Conservation (phyloP, 2,113 vertebrate species). For the Puntigrus tetrazona region DNA sequence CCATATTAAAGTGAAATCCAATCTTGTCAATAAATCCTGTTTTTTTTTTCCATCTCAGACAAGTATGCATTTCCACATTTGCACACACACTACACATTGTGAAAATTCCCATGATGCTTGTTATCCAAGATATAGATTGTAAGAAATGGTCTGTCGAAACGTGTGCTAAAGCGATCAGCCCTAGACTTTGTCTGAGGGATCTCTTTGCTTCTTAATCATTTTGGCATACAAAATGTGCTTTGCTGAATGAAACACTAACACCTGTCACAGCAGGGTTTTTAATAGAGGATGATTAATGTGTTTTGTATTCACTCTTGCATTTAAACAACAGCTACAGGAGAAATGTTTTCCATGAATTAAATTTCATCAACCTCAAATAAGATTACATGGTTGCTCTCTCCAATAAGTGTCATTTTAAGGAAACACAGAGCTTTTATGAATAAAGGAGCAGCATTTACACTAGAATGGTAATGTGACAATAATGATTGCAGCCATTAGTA, state of each 20-base stretch:
- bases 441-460: constrained; percentile 43
- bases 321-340: constrained; percentile 1
- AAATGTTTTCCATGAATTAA: constrained; percentile 15
- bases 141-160: constrained; percentile 46
- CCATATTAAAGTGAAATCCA: constrained; percentile 59
- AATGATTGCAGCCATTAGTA: constrained; percentile 55
- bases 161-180: constrained; percentile 64
- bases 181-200: constrained; percentile 50
- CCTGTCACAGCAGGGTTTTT: neutral
- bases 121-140: constrained; percentile 63
- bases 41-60: constrained; percentile 55
- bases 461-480: constrained; percentile 44
- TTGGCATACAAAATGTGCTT: constrained; percentile 47
- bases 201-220: constrained; percentile 48
- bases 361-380: constrained; percentile 15
- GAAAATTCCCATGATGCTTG: constrained; percentile 59
- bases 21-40: constrained; percentile 61
- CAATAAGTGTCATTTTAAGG: constrained; percentile 19
- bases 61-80: constrained; percentile 60
- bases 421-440: constrained; percentile 5
- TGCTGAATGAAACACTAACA: constrained; percentile 50
- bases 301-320: neutral
- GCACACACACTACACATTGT: constrained; percentile 44
- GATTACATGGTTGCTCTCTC: constrained; percentile 22
- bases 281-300: constrained; percentile 40